Percentiles rank a stretch among this genome's conserved stretches.
Evolutionary conservation across 2,888 invertebrate species (phyloP).

Genomic region (Drosophila meridionalis): DNA sequence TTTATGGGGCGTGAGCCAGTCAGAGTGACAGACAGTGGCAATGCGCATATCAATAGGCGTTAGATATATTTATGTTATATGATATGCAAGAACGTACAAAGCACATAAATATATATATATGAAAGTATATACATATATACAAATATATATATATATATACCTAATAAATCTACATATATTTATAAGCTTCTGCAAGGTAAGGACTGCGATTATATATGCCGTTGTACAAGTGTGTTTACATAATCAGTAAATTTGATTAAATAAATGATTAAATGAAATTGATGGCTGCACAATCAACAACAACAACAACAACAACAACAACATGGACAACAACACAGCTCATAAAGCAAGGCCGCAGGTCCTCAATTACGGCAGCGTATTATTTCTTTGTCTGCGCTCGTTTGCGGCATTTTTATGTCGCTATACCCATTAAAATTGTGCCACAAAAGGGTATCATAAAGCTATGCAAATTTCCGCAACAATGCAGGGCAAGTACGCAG

Average conservation of each 20-base stretch:
- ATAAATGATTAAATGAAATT: conserved; percentile 72
- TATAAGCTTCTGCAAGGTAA: conserved; percentile 14
- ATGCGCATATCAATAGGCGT: conserved; percentile 38
- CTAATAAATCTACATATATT: background rate
- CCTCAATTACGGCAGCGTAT: background rate
- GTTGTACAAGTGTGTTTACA: conserved; percentile 35
- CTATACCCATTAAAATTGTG: conserved; percentile 10
- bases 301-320: background rate
- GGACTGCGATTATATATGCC: background rate
- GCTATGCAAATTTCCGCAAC: background rate
- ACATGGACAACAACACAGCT: conserved; percentile 5
- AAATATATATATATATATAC: background rate
- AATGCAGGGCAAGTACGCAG: background rate
- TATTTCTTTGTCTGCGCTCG: background rate
- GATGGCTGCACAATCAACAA: conserved; percentile 40
- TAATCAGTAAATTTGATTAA: conserved; percentile 74
- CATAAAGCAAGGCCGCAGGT: background rate
- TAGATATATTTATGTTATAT: conserved; percentile 20
- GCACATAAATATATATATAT: background rate
- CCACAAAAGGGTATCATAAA: conserved; percentile 4
- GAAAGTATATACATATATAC: background rate
- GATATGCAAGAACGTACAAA: conserved; percentile 9
- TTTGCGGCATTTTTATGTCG: conserved; percentile 6
- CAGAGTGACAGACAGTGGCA: conserved; percentile 27
- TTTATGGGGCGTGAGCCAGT: conserved; percentile 45